A percentile compares a stretch with the other conserved stretches of the same genome.
Conservation (phyloP, 2,797 vertebrate genomes). For the Propithecus deckenii region DNA sequence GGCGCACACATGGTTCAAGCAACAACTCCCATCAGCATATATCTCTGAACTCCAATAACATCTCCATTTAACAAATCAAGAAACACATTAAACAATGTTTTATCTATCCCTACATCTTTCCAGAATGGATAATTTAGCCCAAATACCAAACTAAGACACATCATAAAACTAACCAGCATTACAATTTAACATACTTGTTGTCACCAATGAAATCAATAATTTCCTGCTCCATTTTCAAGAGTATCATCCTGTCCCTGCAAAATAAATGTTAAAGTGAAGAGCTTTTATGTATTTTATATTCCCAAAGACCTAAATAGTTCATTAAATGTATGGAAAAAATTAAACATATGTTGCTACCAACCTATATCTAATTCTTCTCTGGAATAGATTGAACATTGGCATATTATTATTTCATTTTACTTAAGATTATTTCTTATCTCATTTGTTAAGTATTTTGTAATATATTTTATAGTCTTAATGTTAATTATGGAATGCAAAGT, state of each 20-base stretch:
- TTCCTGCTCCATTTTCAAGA: constrained; percentile 97
- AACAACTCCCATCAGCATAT: background rate
- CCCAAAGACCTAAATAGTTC: background rate
- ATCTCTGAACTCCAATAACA: background rate
- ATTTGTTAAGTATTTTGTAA: background rate
- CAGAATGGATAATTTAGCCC: constrained; percentile 31
- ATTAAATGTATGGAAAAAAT: background rate
- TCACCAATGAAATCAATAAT: constrained; percentile 97
- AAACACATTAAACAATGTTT: background rate
- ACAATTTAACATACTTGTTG: constrained; percentile 89
- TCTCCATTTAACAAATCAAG: background rate
- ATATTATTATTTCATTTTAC: background rate
- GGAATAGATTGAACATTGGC: background rate
- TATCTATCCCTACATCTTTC: background rate
- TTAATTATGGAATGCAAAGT: background rate
- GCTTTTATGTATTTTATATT: background rate
- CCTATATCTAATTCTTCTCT: background rate
- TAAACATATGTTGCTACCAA: background rate
- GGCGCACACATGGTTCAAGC: constrained; percentile 3
- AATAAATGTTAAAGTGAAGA: constrained; percentile 69
- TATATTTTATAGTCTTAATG: background rate
- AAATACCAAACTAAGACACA: constrained; percentile 22
- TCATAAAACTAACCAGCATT: background rate
- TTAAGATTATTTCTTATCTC: background rate
- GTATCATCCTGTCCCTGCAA: constrained; percentile 95